A percentile compares a stretch with the other conserved stretches of the same genome.
Evolutionary conservation across 2,888 invertebrate genomes (phyloP).

Genomic region (Eilema caniola): DNA sequence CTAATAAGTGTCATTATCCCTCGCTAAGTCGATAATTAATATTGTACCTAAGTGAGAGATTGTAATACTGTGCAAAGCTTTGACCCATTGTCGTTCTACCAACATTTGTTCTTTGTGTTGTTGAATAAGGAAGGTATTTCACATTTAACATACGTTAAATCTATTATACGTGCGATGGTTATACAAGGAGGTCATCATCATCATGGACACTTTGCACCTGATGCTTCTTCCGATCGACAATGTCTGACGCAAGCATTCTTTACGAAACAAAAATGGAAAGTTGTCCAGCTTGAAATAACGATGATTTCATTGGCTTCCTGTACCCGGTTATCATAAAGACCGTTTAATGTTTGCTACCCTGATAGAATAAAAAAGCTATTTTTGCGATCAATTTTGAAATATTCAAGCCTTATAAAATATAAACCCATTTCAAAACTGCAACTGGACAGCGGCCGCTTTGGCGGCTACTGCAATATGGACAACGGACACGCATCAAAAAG

Average conservation of each 20-base stretch:
- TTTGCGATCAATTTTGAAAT: background rate
- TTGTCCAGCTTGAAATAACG: too few species aligned
- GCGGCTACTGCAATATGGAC: conserved; percentile 9
- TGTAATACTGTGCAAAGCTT: background rate
- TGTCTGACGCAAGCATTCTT: too few species aligned
- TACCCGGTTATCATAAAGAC: background rate
- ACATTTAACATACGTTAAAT: background rate
- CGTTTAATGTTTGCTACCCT: background rate
- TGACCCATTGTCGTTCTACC: background rate
- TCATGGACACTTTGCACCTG: too few species aligned
- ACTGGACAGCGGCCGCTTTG: background rate
- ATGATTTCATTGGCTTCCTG: too few species aligned
- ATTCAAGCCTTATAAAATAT: background rate
- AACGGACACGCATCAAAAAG: conserved; percentile 38
- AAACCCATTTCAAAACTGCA: background rate
- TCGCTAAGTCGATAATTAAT: conserved; percentile 13
- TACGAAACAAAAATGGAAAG: too few species aligned
- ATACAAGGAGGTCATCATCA: too few species aligned
- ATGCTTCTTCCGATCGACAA: too few species aligned
- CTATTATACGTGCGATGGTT: too few species aligned
- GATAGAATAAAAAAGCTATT: background rate
- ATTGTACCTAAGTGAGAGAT: background rate
- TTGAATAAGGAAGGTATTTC: background rate
- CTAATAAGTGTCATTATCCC: conserved; percentile 18
- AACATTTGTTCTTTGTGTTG: background rate